Evolutionary conservation across 2,888 invertebrate genomes (phyloP), one percentile per base, ranked within the genome.

Genomic region (Arctia plantaginis): DNA sequence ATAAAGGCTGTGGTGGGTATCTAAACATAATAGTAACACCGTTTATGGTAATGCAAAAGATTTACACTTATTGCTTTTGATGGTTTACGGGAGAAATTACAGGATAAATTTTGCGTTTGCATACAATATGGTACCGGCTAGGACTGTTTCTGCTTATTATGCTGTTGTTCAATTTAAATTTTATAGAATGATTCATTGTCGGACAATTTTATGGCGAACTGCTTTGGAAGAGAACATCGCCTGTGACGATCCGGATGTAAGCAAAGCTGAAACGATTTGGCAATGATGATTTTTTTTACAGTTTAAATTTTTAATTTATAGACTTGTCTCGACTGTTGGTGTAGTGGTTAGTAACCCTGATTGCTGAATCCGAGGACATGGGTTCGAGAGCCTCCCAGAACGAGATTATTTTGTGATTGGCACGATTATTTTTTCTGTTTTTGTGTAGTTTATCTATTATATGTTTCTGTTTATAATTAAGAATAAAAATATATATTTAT

Each of bases 11-110:
- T 83, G 85, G 84, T 86, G 85, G 85, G 89, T 86, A 88, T 87
- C 87, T 83, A 87, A 86, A 87, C 84, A 87, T 90, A 91, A 90
- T 91, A 91, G 90, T 89, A 88, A 88, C 90, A 88, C 79, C 90
- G 87, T 91, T 91, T 92, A 92, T 92, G 92, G 90, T 90, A 91
- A 91, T 89, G 85, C 77, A 77, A 83, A 83, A 89, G 90, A 91
- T 91, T 92, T 92, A 91, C 82, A 89, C 89, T 91, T 89, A 92
- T 92, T 90, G 91, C 88, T 82, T 88, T 85, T 88, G 89, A 89
- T 86, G 85, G 80, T 87, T 87, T 85, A 86, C 83, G 74, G 80
- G 79, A 77, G 81, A 82, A 83, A 86, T 88, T 87, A 86, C 84
- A 81, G 73, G 77, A 79, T 82, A 80, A 81, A 86, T 82, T 78